These are phyloP conservation scores for Glyptemys insculpta DNA, from an alignment of 2,797 vertebrate genomes.

Conservation along the genomic window DNA sequence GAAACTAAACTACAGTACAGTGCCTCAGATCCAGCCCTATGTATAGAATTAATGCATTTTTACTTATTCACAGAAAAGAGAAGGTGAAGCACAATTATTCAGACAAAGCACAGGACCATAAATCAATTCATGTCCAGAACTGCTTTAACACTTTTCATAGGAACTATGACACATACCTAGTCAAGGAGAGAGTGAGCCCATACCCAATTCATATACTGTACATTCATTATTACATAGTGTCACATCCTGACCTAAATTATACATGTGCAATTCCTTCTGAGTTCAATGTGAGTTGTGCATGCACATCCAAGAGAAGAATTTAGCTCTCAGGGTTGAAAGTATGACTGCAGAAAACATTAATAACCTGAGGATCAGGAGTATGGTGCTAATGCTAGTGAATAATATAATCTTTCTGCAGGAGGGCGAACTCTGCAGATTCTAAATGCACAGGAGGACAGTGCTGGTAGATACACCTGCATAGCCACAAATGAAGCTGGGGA, in stretches of 20 bases:
- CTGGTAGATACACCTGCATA: constrained; percentile 93
- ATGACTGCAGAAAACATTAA: not conserved
- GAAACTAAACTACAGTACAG: not conserved
- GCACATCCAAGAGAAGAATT: not conserved
- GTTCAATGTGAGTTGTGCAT: not conserved
- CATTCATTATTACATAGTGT: fast-evolving
- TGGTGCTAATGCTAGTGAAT: not conserved
- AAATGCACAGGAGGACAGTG: constrained; percentile 88
- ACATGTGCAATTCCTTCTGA: fast-evolving
- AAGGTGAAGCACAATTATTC: not conserved
- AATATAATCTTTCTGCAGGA: constrained; percentile 80
- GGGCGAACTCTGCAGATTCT: constrained; percentile 95
- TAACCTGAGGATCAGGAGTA: not conserved
- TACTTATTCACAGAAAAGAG: not conserved
- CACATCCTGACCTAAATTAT: not conserved
- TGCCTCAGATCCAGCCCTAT: not conserved
- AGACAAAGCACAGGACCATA: not conserved
- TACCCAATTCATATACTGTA: not conserved
- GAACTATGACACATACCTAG: not conserved
- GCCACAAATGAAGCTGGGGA: constrained; percentile 97
- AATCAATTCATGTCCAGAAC: not conserved
- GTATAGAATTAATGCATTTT: not conserved
- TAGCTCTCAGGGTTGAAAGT: not conserved
- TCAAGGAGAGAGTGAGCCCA: not conserved
- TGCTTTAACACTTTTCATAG: not conserved